Evolutionary conservation across 2,113 vertebrate species (phyloP).

Genomic region (Anas platyrhynchos): DNA sequence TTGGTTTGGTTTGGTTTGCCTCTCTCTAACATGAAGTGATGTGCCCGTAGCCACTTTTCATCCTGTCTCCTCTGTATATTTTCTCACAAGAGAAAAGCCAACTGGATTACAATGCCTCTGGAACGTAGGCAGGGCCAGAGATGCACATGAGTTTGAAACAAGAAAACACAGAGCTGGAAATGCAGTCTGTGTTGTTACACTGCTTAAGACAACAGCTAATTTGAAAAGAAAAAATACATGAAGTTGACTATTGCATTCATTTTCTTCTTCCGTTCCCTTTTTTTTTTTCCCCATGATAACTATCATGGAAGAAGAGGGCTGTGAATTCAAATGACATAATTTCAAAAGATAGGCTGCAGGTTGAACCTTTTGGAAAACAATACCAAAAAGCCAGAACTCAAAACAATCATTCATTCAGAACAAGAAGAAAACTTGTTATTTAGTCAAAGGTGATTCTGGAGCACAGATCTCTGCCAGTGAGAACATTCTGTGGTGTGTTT

Average conservation of each 20-base stretch:
- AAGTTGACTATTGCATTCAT: not conserved
- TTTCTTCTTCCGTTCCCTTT: not conserved
- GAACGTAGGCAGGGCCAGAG: not conserved
- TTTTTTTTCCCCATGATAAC: not conserved
- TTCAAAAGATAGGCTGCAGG: not conserved
- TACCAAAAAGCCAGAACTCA: not conserved
- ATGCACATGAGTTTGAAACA: not conserved
- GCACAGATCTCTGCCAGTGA: fast-evolving
- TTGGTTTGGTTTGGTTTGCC: not conserved
- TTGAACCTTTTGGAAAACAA: not conserved
- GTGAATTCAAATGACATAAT: not conserved
- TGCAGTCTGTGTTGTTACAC: not conserved
- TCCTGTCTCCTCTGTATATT: not conserved
- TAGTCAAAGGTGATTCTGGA: not conserved
- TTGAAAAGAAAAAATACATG: not conserved
- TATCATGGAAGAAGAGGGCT: not conserved
- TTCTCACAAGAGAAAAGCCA: not conserved
- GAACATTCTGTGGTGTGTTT: not conserved
- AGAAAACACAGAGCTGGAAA: not conserved
- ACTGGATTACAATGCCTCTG: not conserved
- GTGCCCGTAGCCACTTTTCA: not conserved
- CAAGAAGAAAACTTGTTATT: not conserved
- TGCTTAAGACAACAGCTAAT: not conserved
- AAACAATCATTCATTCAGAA: not conserved
- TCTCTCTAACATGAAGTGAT: not conserved